A percentile compares a stretch with the other conserved stretches of the same genome.
Conservation (phyloP, 1,140 invertebrate species). For the Drosophila busckii region DNA sequence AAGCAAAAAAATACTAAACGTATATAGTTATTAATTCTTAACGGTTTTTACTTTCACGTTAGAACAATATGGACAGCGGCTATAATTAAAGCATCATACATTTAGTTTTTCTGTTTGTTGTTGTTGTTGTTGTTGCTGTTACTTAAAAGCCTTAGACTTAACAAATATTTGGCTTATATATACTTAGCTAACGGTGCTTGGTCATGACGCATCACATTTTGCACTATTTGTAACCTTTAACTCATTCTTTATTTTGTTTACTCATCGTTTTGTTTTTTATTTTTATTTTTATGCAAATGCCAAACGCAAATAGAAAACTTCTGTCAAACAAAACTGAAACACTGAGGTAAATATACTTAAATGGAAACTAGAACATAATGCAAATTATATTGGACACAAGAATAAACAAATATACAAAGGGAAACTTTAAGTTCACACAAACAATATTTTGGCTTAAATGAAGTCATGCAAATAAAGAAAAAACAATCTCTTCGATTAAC, state of each 20-base stretch:
- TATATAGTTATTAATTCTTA: conserved; percentile 73
- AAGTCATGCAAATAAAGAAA: conserved; percentile 5
- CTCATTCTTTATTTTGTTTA: conserved; percentile 21
- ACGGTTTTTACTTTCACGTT: conserved; percentile 76
- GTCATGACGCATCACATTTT: conserved; percentile 50
- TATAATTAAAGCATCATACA: conserved; percentile 54
- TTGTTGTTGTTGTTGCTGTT: conserved; percentile 20
- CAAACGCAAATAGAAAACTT: conserved; percentile 54
- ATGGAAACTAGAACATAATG: conserved; percentile 50
- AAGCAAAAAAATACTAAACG: conserved; percentile 33
- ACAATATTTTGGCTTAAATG: conserved; percentile 14
- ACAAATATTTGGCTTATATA: conserved; percentile 41
- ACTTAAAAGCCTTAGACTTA: too few relatives aligned
- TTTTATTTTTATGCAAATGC: conserved; percentile 24
- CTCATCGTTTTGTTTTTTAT: conserved; percentile 7
- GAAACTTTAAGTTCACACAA: conserved; percentile 21
- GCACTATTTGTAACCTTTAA: conserved; percentile 38
- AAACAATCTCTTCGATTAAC: background rate
- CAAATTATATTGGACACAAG: conserved; percentile 42
- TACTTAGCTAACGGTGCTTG: conserved; percentile 44
- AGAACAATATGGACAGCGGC: conserved; percentile 70
- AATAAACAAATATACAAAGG: conserved; percentile 11
- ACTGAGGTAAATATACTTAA: conserved; percentile 36
- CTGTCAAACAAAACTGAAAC: conserved; percentile 17
- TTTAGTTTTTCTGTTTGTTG: conserved; percentile 1